Conservation (phyloP, 2,888 invertebrate genomes). For the Miltochrista miniata region DNA sequence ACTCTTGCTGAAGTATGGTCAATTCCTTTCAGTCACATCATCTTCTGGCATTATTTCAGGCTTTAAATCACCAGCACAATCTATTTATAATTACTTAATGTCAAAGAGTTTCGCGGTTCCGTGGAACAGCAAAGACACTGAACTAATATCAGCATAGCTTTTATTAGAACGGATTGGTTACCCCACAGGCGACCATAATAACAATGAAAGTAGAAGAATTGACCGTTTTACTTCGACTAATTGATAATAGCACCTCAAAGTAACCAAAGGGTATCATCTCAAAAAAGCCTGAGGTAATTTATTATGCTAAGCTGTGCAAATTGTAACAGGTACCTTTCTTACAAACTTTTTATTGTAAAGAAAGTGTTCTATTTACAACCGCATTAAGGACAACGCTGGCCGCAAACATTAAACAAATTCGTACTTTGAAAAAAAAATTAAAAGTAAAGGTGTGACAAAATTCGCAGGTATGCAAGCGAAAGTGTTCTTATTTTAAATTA, state of each 20-base stretch:
- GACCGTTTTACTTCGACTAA: slow-evolving; percentile 26
- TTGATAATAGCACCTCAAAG: slow-evolving; percentile 29
- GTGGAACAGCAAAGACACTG: too few relatives aligned
- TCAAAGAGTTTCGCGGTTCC: too few relatives aligned
- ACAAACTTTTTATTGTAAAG: slow-evolving; percentile 46
- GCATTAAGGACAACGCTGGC: slow-evolving; percentile 51
- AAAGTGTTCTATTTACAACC: slow-evolving; percentile 76
- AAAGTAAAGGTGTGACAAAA: slow-evolving; percentile 66
- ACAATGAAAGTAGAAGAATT: slow-evolving; percentile 15
- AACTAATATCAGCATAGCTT: too few relatives aligned
- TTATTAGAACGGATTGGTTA: too few relatives aligned
- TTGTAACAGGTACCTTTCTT: slow-evolving; percentile 70
- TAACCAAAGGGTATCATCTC: slow-evolving; percentile 31
- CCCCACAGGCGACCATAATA: not conserved
- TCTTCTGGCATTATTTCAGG: too few relatives aligned
- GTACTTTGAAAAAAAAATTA: slow-evolving; percentile 37
- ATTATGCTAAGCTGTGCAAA: slow-evolving; percentile 51
- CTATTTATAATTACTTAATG: too few relatives aligned
- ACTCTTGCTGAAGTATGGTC: too few relatives aligned
- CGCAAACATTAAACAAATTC: slow-evolving; percentile 66
- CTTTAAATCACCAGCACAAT: too few relatives aligned
- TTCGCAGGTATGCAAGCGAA: slow-evolving; percentile 68
- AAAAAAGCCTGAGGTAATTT: slow-evolving; percentile 27
- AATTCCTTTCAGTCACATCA: too few relatives aligned
- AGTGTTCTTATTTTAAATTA: slow-evolving; percentile 52